Evolutionary conservation across 2,113 vertebrate species (phyloP), one percentile per base, ranked within the genome.

Genomic region (Pterocles gutturalis): DNA sequence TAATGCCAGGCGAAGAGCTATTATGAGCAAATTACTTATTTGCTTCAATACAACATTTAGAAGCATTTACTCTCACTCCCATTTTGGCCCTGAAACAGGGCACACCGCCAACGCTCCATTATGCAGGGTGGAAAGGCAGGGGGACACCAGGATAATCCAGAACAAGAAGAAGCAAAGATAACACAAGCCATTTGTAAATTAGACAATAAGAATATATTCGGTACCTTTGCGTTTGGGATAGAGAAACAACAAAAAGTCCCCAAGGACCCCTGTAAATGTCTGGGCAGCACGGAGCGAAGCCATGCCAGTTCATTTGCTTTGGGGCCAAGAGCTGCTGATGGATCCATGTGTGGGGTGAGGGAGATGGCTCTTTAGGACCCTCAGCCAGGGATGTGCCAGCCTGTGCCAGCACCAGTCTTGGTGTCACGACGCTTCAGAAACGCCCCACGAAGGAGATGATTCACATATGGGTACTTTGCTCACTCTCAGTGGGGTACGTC

Each of bases 21-120:
- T 85, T 94, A 66, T 2, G 28, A 93, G 53, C 19, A 67, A 94
- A 95, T 91, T 61, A 91, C 87, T 96, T 95, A 67, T 87, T 93
- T 94, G 87, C 82, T 82, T 93, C 84, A 51, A 76, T 64, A 86
- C 78, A 80, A 69, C 58, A 48, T 70, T 94, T 85, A 88, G 85
- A 94, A 96, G 71, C 62, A 26, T 91, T 94, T 96, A 93, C 88
- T 97, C 77, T 87, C 95, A 90, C 82, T 96, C 84, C 75, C 78
- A 89, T 58, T 96, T 93, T 96, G 96, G 96, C 94, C 90, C 64
- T 54, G 82, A 61, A 91, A 88, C 62, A 94, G 54, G 70, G 94
- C 81, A 78, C 34, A 31, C 57, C 0, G 84, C 96, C 96, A 97
- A 8, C 87, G 82, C 91, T 79, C 84, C 84, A 82, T 94, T 93